Evolutionary conservation across 2,797 vertebrate species (phyloP).

Genomic region (Etheostoma perlongum): DNA sequence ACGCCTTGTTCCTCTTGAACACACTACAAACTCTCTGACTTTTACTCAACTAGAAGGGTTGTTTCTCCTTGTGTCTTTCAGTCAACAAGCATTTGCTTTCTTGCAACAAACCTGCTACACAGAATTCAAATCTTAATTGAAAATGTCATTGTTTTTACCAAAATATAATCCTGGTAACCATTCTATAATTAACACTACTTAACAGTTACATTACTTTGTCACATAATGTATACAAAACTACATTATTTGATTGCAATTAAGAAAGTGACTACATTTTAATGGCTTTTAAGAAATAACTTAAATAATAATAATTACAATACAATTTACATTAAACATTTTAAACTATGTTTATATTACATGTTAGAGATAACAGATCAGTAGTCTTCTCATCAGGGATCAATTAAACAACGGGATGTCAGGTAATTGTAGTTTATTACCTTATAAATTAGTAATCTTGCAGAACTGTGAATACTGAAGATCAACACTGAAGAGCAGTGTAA

Average conservation of each 20-base stretch:
- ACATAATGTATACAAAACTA: conserved; percentile 3
- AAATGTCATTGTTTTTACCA: neutral
- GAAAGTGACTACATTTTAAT: conserved; percentile 9
- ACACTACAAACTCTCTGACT: conserved; percentile 70
- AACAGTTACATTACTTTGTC: neutral
- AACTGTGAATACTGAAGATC: neutral
- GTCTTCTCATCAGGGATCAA: conserved; percentile 41
- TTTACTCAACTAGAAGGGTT: conserved; percentile 48
- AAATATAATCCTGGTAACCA: neutral
- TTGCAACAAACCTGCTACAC: neutral
- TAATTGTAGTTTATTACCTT: conserved; percentile 39
- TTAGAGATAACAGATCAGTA: conserved; percentile 45
- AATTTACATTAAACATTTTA: conserved; percentile 27
- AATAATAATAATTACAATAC: conserved; percentile 18
- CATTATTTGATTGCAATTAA: conserved; percentile 35
- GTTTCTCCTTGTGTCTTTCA: conserved; percentile 45
- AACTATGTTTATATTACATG: conserved; percentile 31
- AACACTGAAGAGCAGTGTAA: neutral
- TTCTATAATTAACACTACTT: neutral
- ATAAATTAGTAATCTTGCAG: conserved; percentile 34
- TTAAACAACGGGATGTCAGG: conserved; percentile 34
- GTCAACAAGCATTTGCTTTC: conserved; percentile 26
- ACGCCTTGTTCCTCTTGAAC: conserved; percentile 70
- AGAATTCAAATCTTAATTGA: neutral
- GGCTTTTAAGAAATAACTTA: conserved; percentile 14